phyloP scores from a whole-genome alignment of 2,113 vertebrate genomes.

The Nycticorax nycticorax region DNA sequence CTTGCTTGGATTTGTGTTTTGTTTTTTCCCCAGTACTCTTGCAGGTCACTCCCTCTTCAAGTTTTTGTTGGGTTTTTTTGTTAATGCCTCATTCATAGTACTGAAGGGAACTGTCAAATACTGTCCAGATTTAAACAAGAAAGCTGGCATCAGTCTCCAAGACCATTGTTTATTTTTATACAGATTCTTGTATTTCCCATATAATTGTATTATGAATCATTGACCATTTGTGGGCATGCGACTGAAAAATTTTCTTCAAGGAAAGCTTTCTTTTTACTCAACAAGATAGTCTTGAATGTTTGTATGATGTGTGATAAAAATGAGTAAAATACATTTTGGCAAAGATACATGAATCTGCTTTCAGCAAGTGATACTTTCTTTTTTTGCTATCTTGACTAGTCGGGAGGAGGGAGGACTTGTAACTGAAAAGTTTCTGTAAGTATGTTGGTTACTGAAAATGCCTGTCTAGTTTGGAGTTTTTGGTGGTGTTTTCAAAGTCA shows the following conservation, averaged over 20 bases:
- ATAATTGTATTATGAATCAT: background rate
- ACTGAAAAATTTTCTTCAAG: background rate
- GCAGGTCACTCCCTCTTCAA: background rate
- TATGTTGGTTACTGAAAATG: background rate
- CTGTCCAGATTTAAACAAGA: background rate
- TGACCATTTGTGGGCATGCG: background rate
- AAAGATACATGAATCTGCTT: background rate
- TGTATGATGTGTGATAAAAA: background rate
- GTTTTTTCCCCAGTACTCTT: background rate
- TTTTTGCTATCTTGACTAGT: background rate
- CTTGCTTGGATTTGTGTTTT: background rate
- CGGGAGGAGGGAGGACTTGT: background rate
- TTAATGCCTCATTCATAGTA: background rate
- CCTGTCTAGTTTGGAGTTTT: background rate
- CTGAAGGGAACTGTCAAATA: background rate
- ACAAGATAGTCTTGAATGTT: background rate
- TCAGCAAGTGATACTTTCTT: background rate
- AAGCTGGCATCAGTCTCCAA: background rate
- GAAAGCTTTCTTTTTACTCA: background rate
- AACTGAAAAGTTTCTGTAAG: background rate
- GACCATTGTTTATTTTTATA: background rate
- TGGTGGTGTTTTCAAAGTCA: background rate
- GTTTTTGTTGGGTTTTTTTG: background rate
- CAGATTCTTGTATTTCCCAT: background rate
- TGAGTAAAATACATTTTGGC: background rate